Conservation (phyloP, 2,113 vertebrate species). For the Boulengeromyrus knoepffleri region DNA sequence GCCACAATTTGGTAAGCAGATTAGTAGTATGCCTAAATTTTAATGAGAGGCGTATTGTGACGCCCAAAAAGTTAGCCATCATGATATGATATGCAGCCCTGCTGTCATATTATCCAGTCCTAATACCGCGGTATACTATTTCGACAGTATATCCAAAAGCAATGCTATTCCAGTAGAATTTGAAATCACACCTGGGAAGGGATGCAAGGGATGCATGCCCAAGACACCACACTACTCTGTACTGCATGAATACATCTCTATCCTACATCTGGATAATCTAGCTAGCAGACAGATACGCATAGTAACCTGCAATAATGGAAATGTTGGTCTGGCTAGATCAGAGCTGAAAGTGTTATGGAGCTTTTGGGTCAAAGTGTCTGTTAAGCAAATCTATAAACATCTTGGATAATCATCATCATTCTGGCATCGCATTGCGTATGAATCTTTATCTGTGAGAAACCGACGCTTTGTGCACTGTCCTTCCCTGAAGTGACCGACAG, state of each 20-base stretch:
- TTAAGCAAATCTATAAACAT: background rate
- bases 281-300: background rate
- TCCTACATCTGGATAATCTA: background rate
- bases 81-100: no score
- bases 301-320: background rate
- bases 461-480: background rate
- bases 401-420: background rate
- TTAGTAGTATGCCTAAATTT: no score
- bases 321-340: background rate
- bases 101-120: no score
- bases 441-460: background rate
- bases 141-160: no score
- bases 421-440: background rate
- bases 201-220: background rate
- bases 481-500: background rate
- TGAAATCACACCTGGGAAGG: background rate
- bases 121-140: no score
- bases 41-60: no score
- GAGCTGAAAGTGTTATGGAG: background rate
- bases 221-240: background rate
- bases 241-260: background rate
- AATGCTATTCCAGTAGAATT: background rate
- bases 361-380: background rate
- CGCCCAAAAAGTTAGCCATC: no score
- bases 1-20: no score